Base-by-base conservation (phyloP, 1,140 invertebrate genomes). In the Drosophila truncata region DNA sequence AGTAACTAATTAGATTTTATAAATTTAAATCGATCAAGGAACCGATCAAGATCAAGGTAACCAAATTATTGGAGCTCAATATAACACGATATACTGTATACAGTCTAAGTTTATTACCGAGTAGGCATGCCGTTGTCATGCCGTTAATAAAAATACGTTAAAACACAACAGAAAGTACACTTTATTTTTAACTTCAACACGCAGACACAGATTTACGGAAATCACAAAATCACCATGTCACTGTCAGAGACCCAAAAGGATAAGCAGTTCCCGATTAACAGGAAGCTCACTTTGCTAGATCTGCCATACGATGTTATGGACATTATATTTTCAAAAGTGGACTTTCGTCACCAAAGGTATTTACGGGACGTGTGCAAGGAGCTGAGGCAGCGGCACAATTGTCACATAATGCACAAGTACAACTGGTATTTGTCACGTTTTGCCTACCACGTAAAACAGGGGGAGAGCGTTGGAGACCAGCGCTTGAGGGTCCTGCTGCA, bases 1-100 rank as follows among this genome's bases (percentile, higher is more conserved):
- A 31, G 33, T 54, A 67, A 70, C 29, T 66, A 52, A 55, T 50
- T 70, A 70, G 66, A 67, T 70, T 67, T 67, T 70, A 41, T 66
- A 70, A 54, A 52, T 18, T 55, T 18, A 18, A 65, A 65, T 62
- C 37, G 59, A 60, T 23, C 50, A n/a, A 41, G 16, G 41, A 64
- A 58, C 23, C 27, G 31, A 54, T 54, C 47, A 57, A 23, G 13
- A 55, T 55, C 18, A 67, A 61, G 13, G n/a, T 59, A 50, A 25
- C n/a, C 37, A 31, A 44, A 3, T 16, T 16, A 70, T 54, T 67
- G 23, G 47, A 67, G 47, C 37, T 66, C 66, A 55, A 52, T 69
- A 41, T 29, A 47, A 58, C 16, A 46, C 14, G 23, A 67, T 55
- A 31, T 47, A 31, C 23, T 37, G 14, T 35, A 54, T 29, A 54